Evolutionary conservation across 2,113 vertebrate species (phyloP), one percentile per base, ranked within the genome.

Genomic region (Kobus ellipsiprymnus): DNA sequence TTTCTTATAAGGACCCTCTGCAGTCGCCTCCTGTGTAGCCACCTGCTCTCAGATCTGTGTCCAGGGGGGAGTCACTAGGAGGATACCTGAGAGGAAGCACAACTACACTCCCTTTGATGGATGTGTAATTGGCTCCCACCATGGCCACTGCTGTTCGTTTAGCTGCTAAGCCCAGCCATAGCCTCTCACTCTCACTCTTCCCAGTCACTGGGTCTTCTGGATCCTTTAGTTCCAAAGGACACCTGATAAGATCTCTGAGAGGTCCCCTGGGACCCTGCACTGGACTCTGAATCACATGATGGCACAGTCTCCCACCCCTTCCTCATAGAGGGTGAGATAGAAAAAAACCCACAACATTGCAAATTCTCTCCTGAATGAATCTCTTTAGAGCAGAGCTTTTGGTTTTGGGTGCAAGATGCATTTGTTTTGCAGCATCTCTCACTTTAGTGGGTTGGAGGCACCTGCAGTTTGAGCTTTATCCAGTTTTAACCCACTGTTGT

Each of bases 1-100:
- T 46, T 27, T 27, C 54, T 21, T 25, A 33, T 27, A 48, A 19
- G 17, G 0, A 6, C 27, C 13, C 71, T n/a, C 90, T 29, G 23
- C 1, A 27, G 17, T 36, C 2, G 0, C 33, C 14, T 48, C 30
- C 59, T 3, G 1, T 19, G 19, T 36, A 64, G 44, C 21, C 33
- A 59, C 15, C 54, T 29, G 29, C 30, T 44, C 4, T 48, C 30
- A 57, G 6, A 8, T 71, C 52, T 3, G 3, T 46, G 60, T 52
- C 77, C n/a, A 25, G 30, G 52, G 52, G 15, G 40, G 33, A 0
- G 1, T 4, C 19, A 36, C 81, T 1, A 83, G 23, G n/a, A 55
- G 7, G 33, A 25, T 13, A 15, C 52, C 21, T 36, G 71, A 55
- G 52, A 23, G 27, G 36, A 77, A 44, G 57, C 44, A 77, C 7